Evolutionary conservation across 2,888 invertebrate species (phyloP), one percentile per base, ranked within the genome.

Genomic region (Heteromurus nitidus): DNA sequence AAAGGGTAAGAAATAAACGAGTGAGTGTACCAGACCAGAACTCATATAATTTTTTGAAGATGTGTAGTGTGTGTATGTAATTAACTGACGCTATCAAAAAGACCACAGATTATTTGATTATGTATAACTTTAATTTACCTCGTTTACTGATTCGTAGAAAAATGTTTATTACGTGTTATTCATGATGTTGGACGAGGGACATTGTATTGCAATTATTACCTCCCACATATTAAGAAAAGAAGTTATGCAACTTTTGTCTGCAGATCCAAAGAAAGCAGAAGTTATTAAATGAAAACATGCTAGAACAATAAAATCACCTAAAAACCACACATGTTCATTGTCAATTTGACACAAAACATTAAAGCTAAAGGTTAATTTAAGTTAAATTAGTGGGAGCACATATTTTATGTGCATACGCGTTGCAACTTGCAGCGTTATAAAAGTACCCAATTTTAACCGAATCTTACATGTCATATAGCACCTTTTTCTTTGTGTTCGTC

Each of bases 281-380:
- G 28, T 9, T 28, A 47, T 44, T 60, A 28, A 72, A 60, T 72
- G 72, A 72, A 72, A 72, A 60, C 53, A 70, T 58, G 44, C 5
- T 18, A 72, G 18, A 50, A 72, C 18, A 72, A 58, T 60, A 20
- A 69, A 69, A 28, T 72, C n/a, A 44, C 7, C 18, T 47, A 55
- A 26, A 31, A 31, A 3, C 31, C 36, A 47, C 47, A 47, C 47
- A 20, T 31, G 31, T 11, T 47, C 47, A n/a, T n/a, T 36, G 36
- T 13, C 7, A 36, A 36, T 0, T 20, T 16, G 18, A 44, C 58
- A 36, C 22, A 55, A 58, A 44, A 42, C 58, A 70, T 58, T 55
- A 30, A 58, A 70, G 31, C 42, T 58, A 26, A 58, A 69, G 69
- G 69, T 69, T 69, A 69, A 69, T 55, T 55, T 55, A 16, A 20